Evolutionary conservation across 2,797 vertebrate genomes (phyloP).

Genomic region (Phalanger gymnotis): DNA sequence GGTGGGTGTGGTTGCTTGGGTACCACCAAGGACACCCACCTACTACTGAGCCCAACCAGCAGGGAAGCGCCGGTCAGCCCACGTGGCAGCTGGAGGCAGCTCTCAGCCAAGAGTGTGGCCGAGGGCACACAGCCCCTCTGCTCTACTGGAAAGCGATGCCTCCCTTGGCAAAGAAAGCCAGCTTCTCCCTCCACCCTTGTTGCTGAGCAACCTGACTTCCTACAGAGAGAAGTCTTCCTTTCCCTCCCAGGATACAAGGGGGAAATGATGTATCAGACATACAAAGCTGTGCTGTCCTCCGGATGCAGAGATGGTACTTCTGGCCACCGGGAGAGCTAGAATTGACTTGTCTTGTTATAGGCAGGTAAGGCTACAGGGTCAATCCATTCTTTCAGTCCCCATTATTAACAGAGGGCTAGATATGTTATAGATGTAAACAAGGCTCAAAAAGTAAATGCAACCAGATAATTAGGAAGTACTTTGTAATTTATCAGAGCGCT

Average conservation of each 20-base stretch:
- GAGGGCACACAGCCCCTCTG: not conserved
- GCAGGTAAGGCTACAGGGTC: not conserved
- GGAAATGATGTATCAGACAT: not conserved
- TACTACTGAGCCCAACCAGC: not conserved
- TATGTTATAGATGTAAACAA: not conserved
- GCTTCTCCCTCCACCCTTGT: not conserved
- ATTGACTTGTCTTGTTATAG: not conserved
- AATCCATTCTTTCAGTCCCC: not conserved
- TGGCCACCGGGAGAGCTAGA: not conserved
- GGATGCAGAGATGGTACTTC: not conserved
- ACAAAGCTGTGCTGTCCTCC: not conserved
- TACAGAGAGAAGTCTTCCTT: not conserved
- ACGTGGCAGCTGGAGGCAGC: not conserved
- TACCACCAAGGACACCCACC: not conserved
- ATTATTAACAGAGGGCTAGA: not conserved
- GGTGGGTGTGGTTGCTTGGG: not conserved
- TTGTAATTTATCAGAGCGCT: not conserved
- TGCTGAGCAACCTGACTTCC: not conserved
- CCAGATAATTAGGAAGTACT: not conserved
- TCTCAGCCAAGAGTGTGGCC: not conserved
- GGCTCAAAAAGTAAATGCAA: not conserved
- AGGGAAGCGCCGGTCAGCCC: not conserved
- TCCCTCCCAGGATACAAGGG: not conserved
- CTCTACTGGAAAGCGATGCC: not conserved
- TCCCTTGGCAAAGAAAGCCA: not conserved